These are phyloP conservation scores for Catocala nupta DNA, from an alignment of 2,888 invertebrate species.

Conservation along the genomic window DNA sequence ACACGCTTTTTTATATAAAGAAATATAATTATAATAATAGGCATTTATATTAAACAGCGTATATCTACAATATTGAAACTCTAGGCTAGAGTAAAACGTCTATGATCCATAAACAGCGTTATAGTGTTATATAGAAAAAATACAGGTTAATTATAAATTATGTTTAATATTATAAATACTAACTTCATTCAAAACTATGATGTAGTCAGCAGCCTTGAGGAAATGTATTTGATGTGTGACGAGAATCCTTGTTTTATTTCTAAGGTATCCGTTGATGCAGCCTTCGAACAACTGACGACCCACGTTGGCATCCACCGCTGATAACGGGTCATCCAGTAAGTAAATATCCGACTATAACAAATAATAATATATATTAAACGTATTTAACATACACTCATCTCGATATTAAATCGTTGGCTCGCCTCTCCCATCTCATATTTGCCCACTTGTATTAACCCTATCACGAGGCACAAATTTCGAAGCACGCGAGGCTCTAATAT, in stretches of 20 bases:
- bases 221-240: constrained; percentile 96
- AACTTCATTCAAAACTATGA: constrained; percentile 87
- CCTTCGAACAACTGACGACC: constrained; percentile 92
- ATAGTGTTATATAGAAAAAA: too few species aligned
- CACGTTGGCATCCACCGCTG: constrained; percentile 95
- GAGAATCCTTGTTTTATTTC: constrained; percentile 90
- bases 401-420: too few species aligned
- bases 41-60: too few species aligned
- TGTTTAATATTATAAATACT: constrained; percentile 27
- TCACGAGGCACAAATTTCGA: too few species aligned
- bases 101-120: too few species aligned
- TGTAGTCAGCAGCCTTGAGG: constrained; percentile 89
- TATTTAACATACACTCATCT: too few species aligned
- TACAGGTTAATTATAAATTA: too few species aligned
- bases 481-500: background rate
- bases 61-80: too few species aligned
- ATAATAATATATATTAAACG: background rate
- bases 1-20: constrained; percentile 2
- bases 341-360: constrained; percentile 90
- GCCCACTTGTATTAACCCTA: too few species aligned
- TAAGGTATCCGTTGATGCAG: constrained; percentile 90
- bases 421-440: too few species aligned
- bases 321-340: constrained; percentile 94
- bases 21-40: background rate
- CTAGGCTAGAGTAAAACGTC: too few species aligned